Conservation (phyloP, 2,888 invertebrate species). For the Lycophotia porphyrea region DNA sequence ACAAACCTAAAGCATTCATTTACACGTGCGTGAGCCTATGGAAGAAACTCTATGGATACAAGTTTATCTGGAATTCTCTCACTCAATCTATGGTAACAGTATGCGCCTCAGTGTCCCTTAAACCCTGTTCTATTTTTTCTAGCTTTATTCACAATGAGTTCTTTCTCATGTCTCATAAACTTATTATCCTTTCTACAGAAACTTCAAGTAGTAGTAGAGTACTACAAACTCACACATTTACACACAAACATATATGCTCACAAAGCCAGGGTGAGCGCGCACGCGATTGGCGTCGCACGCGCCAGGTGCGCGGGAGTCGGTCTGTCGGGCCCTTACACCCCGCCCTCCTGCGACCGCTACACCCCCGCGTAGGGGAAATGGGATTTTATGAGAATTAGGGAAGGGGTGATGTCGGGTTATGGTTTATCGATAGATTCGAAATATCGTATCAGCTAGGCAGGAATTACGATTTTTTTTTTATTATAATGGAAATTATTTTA, state of each 20-base stretch:
- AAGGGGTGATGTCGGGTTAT: slow-evolving; percentile 1
- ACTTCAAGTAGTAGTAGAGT: neutral
- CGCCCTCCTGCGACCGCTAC: slow-evolving; percentile 23
- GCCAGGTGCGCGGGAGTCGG: slow-evolving; percentile 79
- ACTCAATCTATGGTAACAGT: too few species aligned
- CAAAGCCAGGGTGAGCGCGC: slow-evolving; percentile 67
- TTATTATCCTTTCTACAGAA: neutral
- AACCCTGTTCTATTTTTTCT: neutral
- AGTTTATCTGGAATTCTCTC: too few species aligned
- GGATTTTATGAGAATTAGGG: slow-evolving; percentile 64
- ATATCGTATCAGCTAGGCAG: neutral
- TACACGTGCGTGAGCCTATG: too few species aligned
- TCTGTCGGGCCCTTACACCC: slow-evolving; percentile 55
- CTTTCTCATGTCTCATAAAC: neutral
- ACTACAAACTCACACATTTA: slow-evolving; percentile 14
- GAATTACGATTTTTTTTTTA: neutral
- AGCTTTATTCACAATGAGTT: neutral
- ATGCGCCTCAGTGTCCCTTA: too few species aligned
- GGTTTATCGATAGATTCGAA: slow-evolving; percentile 53
- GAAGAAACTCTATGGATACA: too few species aligned
- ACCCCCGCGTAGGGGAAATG: slow-evolving; percentile 65
- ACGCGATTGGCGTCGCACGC: slow-evolving; percentile 80
- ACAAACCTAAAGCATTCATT: too few species aligned
- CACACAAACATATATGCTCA: slow-evolving; percentile 14
- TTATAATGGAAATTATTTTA: neutral